Conservation (phyloP, 2,888 invertebrate species). For the Euspilapteryx auroguttella region DNA sequence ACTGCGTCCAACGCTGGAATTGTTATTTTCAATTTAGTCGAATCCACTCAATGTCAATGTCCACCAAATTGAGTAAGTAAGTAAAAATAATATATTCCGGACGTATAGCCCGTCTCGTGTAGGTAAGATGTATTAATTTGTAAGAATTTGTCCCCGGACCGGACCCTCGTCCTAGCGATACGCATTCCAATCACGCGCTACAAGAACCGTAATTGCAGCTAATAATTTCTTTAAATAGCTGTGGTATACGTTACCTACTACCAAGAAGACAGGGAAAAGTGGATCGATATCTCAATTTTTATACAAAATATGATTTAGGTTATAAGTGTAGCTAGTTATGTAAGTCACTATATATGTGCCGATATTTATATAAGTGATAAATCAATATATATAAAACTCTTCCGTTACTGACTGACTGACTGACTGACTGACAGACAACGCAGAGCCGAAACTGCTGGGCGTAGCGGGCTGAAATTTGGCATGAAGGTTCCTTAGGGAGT, state of each 20-base stretch:
- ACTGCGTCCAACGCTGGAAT: no score
- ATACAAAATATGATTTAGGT: not conserved
- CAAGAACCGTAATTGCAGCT: slow-evolving; percentile 57
- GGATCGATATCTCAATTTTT: not conserved
- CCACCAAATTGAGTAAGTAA: slow-evolving; percentile 23
- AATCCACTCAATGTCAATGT: slow-evolving; percentile 26
- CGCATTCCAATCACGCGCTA: slow-evolving; percentile 59
- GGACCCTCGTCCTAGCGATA: slow-evolving; percentile 22
- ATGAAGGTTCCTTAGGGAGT: no score
- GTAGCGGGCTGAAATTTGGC: no score
- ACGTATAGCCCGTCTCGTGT: slow-evolving; percentile 36
- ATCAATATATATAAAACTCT: no score
- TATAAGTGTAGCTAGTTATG: not conserved
- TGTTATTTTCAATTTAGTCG: no score
- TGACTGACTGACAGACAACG: no score
- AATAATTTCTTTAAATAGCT: slow-evolving; percentile 57
- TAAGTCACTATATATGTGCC: no score
- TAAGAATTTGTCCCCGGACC: slow-evolving; percentile 57
- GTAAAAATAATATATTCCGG: slow-evolving; percentile 47
- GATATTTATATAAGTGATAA: no score
- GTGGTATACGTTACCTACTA: slow-evolving; percentile 6
- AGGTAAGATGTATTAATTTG: slow-evolving; percentile 59
- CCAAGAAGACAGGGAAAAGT: not conserved
- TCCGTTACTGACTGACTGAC: no score
- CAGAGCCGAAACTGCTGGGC: no score